Base-by-base conservation (phyloP, 2,113 vertebrate species). In the Semnornis frantzii region DNA sequence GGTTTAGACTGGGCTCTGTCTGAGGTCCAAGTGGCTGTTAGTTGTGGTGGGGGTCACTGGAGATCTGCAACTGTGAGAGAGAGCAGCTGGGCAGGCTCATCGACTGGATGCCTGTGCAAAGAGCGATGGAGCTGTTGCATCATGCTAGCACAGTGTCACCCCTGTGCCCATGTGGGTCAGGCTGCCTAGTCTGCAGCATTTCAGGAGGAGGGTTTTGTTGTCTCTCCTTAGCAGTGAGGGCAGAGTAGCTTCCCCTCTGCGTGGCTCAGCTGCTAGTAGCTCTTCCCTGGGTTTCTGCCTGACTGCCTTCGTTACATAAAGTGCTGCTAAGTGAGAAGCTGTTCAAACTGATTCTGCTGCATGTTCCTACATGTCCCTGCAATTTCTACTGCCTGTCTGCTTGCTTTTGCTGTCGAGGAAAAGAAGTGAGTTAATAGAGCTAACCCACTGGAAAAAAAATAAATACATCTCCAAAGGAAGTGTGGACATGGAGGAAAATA, bases 331-430 rank as follows among this genome's bases (percentile, higher is more conserved):
- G 81, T 87, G 78, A 93, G 62, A 96, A 85, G 85, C 82, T 86
- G 72, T 93, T 93, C 79, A 80, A 27, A 65, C 70, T 69, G 58
- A 62, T 93, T 90, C 66, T 86, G 64, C 62, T 87, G 2, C 78
- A 54, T 46, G 82, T 93, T 94, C 28, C 69, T 95, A 71, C 37
- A 65, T 71, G 89, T 27, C 60, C 50, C 86, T 77, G 81, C 86
- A 54, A 39, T 91, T 94, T 82, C 57, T 63, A 1, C 27, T 34
- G 17, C 69, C 73, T 82, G 37, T 54, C 65, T 87, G 66, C 4
- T 58, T 88, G 90, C 37, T n/a, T 55, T 94, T 20, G 85, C 93
- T 73, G 20, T 65, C 55, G 33, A 75, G 94, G 89, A 95, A 91
- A 85, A 25, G 21, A 62, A 33, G 77, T 15, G 20, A 78, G 55